Base-by-base conservation (phyloP, 2,888 invertebrate species). In the Himalopsyche anomala region DNA sequence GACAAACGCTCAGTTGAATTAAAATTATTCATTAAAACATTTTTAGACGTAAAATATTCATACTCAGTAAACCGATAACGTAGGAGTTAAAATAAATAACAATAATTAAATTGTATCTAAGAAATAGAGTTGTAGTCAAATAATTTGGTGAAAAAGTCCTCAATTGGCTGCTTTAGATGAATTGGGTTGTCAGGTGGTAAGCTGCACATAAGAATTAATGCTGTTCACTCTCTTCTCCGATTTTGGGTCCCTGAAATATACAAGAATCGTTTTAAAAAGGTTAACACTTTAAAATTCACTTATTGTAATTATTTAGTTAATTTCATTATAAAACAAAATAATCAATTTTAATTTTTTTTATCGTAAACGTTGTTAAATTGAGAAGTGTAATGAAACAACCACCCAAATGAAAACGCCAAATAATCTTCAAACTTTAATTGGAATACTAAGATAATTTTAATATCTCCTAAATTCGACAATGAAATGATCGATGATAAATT, bases 141-240 rank as follows among this genome's bases (percentile, higher is more conserved):
- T 81, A 74, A 86, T 84, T 84, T 86, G 81, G 84, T 84, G 56
- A 74, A 69, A 51, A 84, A 84, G 45, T 86, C 81, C 51, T 84
- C 55, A 38, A 80, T 83, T 83, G 81, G 55, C 84, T 80, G 84
- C 81, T 84, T 86, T 87, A 90, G 89, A 91, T 90, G 91, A 92
- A 91, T 94, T 93, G 92, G 94, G 94, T 94, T 95, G 94, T 95
- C 94, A 94, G 94, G 95, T 94, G 93, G 95, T 95, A 92, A 95
- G 94, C 91, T 93, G 94, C 93, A 96, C 94, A 94, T 94, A 96
- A 92, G 95, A 95, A 92, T 94, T 96, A 96, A 96, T 96, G 95
- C 94, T 96, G 96, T 95, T 96, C 95, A 95, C 95, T 95, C 96
- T 96, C 96, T 96, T 96, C 96, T 96, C 96, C 95, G 93, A 93